phyloP scores from a whole-genome alignment of 1,140 invertebrate genomes.

The Drosophila cardini region DNA sequence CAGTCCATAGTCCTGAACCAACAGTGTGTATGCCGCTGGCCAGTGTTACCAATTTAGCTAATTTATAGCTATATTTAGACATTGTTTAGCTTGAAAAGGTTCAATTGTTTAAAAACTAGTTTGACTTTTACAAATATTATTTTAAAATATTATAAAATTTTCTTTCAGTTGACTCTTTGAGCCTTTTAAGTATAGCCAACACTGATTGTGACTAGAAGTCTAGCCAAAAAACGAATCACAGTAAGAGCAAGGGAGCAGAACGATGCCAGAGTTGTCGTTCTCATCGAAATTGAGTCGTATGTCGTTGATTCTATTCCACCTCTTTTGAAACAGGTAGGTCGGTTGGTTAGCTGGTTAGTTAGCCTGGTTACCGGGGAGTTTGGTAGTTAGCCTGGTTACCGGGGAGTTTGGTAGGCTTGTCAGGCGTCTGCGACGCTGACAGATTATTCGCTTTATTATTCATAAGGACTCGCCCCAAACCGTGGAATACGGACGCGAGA shows the following conservation, averaged over 20 bases:
- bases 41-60: too few species aligned
- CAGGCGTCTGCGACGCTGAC: slow-evolving; percentile 76
- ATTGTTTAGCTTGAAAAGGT: too few species aligned
- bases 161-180: too few species aligned
- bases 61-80: too few species aligned
- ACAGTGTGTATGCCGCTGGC: slow-evolving; percentile 3
- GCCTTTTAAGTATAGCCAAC: too few species aligned
- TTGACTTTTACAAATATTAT: too few species aligned
- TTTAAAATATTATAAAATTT: too few species aligned
- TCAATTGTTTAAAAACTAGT: too few species aligned
- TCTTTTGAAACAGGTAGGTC: slow-evolving; percentile 9
- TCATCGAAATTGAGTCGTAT: slow-evolving; percentile 75
- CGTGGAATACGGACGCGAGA: neutral
- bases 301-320: slow-evolving; percentile 31
- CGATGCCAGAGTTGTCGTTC: slow-evolving; percentile 45
- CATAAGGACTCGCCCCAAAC: slow-evolving; percentile 63
- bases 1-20: slow-evolving; percentile 12
- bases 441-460: slow-evolving; percentile 84
- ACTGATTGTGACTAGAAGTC: neutral
- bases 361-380: slow-evolving; percentile 35
- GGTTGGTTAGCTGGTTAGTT: slow-evolving; percentile 34
- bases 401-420: slow-evolving; percentile 23
- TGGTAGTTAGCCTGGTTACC: slow-evolving; percentile 39
- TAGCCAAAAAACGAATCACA: slow-evolving; percentile 1
- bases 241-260: neutral